A percentile compares a stretch with the other conserved stretches of the same genome.
phyloP scores from a whole-genome alignment of 2,113 vertebrate species.

The Lutjanus erythropterus region DNA sequence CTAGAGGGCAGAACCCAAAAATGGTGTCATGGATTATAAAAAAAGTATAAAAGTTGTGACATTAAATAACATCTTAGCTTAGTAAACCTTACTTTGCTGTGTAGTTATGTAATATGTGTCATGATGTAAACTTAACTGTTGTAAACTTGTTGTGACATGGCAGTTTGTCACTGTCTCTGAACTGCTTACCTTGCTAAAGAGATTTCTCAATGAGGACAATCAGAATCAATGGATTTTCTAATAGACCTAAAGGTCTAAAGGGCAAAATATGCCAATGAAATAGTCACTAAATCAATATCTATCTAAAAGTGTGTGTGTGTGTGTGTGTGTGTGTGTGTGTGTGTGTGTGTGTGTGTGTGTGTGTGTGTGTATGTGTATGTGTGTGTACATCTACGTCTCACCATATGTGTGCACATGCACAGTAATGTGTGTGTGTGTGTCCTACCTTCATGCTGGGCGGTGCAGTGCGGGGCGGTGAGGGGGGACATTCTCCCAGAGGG shows the following conservation, averaged over 20 bases:
- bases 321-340: neutral
- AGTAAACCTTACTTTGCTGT: neutral
- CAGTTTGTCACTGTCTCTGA: slow-evolving; percentile 15
- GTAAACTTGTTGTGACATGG: neutral
- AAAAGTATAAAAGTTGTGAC: neutral
- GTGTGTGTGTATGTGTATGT: neutral
- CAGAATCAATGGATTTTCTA: slow-evolving; percentile 14
- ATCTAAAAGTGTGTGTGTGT: neutral
- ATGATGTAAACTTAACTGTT: neutral
- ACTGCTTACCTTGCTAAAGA: slow-evolving; percentile 14
- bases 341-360: neutral
- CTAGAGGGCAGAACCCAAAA: neutral
- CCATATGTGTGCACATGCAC: neutral
- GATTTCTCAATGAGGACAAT: slow-evolving; percentile 19
- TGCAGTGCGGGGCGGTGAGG: slow-evolving; percentile 93
- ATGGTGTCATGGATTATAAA: neutral
- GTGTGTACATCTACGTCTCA: neutral
- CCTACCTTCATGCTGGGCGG: slow-evolving; percentile 96
- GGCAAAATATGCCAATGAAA: neutral
- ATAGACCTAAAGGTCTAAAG: slow-evolving; percentile 11
- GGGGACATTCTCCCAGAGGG: slow-evolving; percentile 89
- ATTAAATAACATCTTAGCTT: neutral
- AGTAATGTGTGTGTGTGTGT: neutral
- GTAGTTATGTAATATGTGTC: neutral
- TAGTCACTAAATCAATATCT: slow-evolving; percentile 17